Evolutionary conservation across 2,888 invertebrate genomes (phyloP).

Genomic region (Mechanitis mazaeus): DNA sequence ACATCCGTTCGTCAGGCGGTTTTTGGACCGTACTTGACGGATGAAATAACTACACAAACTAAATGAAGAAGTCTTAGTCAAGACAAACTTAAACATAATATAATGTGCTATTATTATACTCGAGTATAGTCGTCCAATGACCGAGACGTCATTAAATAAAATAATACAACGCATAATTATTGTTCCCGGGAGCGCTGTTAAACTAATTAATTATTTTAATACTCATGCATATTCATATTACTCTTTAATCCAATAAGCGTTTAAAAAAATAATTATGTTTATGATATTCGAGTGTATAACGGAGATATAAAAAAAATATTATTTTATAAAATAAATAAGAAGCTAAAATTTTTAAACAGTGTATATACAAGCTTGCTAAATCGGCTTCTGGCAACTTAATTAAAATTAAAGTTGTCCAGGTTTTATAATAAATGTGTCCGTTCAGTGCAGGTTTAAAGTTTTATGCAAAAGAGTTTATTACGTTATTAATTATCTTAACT

Average conservation of each 20-base stretch:
- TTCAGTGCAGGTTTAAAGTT: background rate
- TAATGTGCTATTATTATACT: background rate
- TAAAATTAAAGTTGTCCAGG: slow-evolving; percentile 3
- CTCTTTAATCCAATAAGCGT: background rate
- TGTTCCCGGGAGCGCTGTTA: slow-evolving; percentile 4
- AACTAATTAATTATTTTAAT: slow-evolving; percentile 6
- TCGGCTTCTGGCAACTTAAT: background rate
- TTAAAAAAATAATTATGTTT: background rate
- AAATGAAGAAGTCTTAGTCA: background rate
- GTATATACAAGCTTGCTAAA: background rate
- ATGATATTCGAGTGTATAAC: background rate
- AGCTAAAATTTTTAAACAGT: background rate
- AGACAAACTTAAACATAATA: background rate
- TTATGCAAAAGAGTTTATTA: background rate
- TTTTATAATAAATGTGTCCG: background rate
- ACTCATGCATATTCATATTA: slow-evolving; percentile 1
- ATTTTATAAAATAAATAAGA: background rate
- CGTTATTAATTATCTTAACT: no score
- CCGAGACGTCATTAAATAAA: background rate
- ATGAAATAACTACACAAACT: background rate
- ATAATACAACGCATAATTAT: background rate
- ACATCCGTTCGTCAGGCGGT: no score
- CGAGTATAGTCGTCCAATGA: background rate
- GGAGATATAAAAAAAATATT: background rate
- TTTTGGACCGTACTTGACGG: background rate